Evolutionary conservation across 1,140 invertebrate species (phyloP).

Genomic region (Aradophagus sp.): DNA sequence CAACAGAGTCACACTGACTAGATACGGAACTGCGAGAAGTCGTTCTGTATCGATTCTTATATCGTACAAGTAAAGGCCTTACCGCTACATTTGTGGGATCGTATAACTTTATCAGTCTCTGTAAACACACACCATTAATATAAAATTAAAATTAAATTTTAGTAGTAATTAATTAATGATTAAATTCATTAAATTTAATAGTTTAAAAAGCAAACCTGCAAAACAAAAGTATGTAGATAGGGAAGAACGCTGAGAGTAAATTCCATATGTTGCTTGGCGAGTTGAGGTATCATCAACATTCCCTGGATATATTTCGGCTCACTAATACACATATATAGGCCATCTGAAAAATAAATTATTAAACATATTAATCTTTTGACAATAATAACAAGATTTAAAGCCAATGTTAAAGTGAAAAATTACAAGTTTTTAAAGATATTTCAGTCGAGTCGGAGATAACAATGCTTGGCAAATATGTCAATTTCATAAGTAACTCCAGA

Average conservation of each 20-base stretch:
- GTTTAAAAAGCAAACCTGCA: slow-evolving; percentile 63
- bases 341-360: slow-evolving; percentile 62
- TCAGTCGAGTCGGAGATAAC: slow-evolving; percentile 22
- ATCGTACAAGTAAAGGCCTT: slow-evolving; percentile 69
- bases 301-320: slow-evolving; percentile 72
- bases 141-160: slow-evolving; percentile 14
- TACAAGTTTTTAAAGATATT: slow-evolving; percentile 60
- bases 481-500: slow-evolving; percentile 73
- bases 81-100: slow-evolving; percentile 75
- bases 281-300: slow-evolving; percentile 68
- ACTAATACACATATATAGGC: slow-evolving; percentile 73
- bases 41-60: slow-evolving; percentile 64
- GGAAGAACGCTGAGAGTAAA: slow-evolving; percentile 69
- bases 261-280: slow-evolving; percentile 69
- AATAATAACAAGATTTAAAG: no score
- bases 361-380: not conserved
- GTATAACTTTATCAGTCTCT: slow-evolving; percentile 74
- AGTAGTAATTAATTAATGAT: no score
- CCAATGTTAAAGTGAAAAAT: not conserved
- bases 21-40: slow-evolving; percentile 69
- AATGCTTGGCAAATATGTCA: slow-evolving; percentile 58
- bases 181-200: no score
- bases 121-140: slow-evolving; percentile 35
- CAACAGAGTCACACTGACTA: slow-evolving; percentile 70
- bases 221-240: slow-evolving; percentile 67